phyloP scores from a whole-genome alignment of 2,888 invertebrate genomes.

The Philereme transversata region DNA sequence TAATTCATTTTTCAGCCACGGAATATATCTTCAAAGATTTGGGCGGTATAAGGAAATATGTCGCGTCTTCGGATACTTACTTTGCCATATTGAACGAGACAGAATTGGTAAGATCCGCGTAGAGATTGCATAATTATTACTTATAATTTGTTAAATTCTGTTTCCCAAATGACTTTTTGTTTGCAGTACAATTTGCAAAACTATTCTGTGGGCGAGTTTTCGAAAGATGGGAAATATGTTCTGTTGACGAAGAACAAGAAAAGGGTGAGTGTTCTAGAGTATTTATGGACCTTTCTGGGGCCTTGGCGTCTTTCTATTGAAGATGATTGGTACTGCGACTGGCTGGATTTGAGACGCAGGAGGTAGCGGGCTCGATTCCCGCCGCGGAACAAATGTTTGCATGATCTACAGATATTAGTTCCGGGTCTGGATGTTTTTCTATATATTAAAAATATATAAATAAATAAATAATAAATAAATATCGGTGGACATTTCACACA shows the following conservation, averaged over 20 bases:
- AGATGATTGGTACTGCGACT: too few species aligned
- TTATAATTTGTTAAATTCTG: constrained; percentile 12
- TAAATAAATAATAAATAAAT: too few species aligned
- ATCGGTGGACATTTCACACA: too few species aligned
- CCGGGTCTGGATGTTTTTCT: too few species aligned
- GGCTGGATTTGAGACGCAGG: too few species aligned
- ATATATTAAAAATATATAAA: too few species aligned
- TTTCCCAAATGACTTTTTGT: constrained; percentile 27
- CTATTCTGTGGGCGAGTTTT: constrained; percentile 59
- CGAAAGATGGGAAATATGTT: constrained; percentile 63
- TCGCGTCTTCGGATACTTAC: constrained; percentile 51
- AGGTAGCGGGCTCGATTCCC: too few species aligned
- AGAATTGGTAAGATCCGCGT: constrained; percentile 61
- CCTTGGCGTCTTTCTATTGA: too few species aligned
- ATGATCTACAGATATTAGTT: too few species aligned
- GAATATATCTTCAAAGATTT: constrained; percentile 65
- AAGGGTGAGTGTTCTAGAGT: constrained; percentile 54
- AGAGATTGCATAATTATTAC: constrained; percentile 22
- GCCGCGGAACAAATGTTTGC: too few species aligned
- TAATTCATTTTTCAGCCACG: constrained; percentile 55
- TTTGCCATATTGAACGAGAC: constrained; percentile 53
- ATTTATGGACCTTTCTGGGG: too few species aligned
- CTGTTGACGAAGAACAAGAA: constrained; percentile 54
- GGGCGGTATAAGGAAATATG: constrained; percentile 60
- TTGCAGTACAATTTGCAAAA: constrained; percentile 60